Evolutionary conservation across 2,888 invertebrate species (phyloP), one percentile per base, ranked within the genome.

Genomic region (Coelinius sp.): DNA sequence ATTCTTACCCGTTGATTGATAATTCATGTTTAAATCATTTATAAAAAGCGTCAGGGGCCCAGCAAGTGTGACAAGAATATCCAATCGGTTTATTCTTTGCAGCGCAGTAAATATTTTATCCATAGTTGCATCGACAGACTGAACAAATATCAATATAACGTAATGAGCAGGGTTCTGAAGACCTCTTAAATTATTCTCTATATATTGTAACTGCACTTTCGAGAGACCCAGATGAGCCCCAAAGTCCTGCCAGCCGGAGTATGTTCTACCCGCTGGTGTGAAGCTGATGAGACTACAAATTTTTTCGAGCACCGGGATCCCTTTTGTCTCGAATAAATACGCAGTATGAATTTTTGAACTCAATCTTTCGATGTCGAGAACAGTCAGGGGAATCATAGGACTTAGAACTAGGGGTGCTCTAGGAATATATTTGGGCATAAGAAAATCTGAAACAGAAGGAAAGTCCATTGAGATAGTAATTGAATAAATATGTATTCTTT

Each of bases 61-160:
- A 75, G 89, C 89, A 76, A 91, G 83, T 44, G 89, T 85, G 80
- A 90, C 90, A n/a, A 91, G 83, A 65, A 91, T 88, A 77, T 91
- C 91, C 79, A 89, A 89, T 71, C 91, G 87, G 67, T 90, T 85
- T 77, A 91, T 85, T 82, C 88, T 88, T 14, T 89, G 82, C 70
- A 91, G 88, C 41, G 89, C 89, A 78, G 88, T 85, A 14, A 90
- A 71, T 78, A 91, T 88, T 83, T 90, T 90, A 75, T 90, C 90
- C 67, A 91, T 80, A 25, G 91, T 91, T 49, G 90, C 90, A 70
- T 89, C 89, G 22, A 88, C 87, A 78, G 88, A 88, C 85, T 91
- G 90, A 74, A 88, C 88, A 77, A 88, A 91, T 5, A 90, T 87
- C 83, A 89, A 88, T 44, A 91, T 81, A 0, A 91, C 89, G 76